A percentile compares a stretch with the other conserved stretches of the same genome.
phyloP scores from a whole-genome alignment of 2,113 vertebrate genomes.

The Dicentrarchus labrax region DNA sequence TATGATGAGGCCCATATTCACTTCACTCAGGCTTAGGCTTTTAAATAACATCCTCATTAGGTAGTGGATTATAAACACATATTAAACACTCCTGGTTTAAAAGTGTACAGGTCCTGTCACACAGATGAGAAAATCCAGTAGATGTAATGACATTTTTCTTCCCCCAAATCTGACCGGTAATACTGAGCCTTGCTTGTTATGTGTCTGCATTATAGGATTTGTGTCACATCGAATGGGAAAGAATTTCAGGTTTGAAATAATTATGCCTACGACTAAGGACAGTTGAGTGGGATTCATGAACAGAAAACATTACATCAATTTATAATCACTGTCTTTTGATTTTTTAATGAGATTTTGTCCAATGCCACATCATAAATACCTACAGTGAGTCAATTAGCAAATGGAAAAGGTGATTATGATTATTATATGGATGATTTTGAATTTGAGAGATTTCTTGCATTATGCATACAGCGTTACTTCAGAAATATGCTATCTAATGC shows the following conservation, averaged over 20 bases:
- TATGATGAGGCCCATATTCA: background rate
- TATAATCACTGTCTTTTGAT: background rate
- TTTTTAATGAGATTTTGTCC: background rate
- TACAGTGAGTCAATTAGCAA: background rate
- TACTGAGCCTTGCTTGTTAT: constrained; percentile 28
- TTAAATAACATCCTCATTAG: constrained; percentile 48
- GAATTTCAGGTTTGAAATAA: constrained; percentile 24
- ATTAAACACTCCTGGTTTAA: constrained; percentile 22
- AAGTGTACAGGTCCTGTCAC: background rate
- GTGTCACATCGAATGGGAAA: constrained; percentile 22
- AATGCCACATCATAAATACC: background rate
- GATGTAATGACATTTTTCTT: constrained; percentile 39
- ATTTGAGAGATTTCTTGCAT: background rate
- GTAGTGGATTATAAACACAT: constrained; percentile 38
- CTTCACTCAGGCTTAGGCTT: constrained; percentile 27
- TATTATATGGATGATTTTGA: background rate
- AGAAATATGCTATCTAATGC: no score
- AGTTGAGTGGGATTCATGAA: constrained; percentile 11
- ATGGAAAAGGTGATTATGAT: background rate
- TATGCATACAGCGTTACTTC: background rate
- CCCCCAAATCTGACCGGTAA: constrained; percentile 23
- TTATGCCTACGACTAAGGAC: constrained; percentile 13
- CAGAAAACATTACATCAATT: constrained; percentile 32
- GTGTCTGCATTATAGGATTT: constrained; percentile 39
- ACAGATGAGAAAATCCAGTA: constrained; percentile 42